Evolutionary conservation across 2,888 invertebrate species (phyloP).

Genomic region (Ormia ochracea): DNA sequence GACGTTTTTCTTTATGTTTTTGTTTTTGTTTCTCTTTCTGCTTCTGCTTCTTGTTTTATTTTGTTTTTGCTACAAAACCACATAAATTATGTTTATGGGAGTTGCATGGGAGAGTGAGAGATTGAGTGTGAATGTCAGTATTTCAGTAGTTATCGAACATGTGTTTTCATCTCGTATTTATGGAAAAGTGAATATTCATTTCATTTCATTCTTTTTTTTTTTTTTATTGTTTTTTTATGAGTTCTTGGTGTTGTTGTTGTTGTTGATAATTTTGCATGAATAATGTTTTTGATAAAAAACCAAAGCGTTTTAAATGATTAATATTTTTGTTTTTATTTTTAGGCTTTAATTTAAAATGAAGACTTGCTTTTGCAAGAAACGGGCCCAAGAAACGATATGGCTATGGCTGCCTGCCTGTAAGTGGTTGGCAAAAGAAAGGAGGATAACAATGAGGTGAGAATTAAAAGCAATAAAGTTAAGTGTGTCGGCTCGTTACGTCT

Average conservation of each 20-base stretch:
- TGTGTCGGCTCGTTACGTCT: not conserved
- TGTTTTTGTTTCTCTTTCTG: no score
- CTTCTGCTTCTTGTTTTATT: no score
- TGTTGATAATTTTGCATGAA: conserved; percentile 10
- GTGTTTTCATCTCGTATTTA: conserved; percentile 42
- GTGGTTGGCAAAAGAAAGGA: not conserved
- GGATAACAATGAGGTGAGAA: not conserved
- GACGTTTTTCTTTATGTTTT: no score
- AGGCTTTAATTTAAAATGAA: not conserved
- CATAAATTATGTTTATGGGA: conserved; percentile 8
- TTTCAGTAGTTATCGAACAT: conserved; percentile 15
- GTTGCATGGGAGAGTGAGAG: not conserved
- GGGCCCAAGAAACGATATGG: no score
- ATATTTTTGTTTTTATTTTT: conserved; percentile 21
- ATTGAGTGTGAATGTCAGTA: not conserved
- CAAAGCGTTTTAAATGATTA: conserved; percentile 23
- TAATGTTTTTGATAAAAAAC: not conserved
- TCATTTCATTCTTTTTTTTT: no score
- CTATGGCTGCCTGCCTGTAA: no score
- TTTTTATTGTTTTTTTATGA: not conserved
- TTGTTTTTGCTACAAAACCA: conserved; percentile 25
- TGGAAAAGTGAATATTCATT: conserved; percentile 14
- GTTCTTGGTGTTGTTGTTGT: no score
- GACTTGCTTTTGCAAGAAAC: not conserved
- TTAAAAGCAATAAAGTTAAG: conserved; percentile 41